A percentile compares a stretch with the other conserved stretches of the same genome.
Evolutionary conservation across 2,797 vertebrate species (phyloP).

Genomic region (Phyllotis vaccarum): DNA sequence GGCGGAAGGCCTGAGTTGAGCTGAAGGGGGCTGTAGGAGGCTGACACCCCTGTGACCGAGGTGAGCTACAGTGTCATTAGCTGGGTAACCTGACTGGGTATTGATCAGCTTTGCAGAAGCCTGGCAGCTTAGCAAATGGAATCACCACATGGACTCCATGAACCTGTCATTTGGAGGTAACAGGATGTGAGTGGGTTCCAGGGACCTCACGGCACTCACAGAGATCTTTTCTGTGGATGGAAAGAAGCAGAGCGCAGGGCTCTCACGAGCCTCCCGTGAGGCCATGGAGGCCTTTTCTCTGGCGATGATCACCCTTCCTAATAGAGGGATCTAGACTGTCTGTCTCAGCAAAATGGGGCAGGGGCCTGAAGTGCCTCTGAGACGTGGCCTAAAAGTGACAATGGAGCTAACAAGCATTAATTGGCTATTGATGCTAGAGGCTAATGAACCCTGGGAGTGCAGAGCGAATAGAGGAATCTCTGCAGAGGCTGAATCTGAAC

Average conservation of each 20-base stretch:
- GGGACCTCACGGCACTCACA: background rate
- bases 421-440: constrained; percentile 84
- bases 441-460: constrained; percentile 84
- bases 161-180: fast-evolving
- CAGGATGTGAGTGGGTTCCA: background rate
- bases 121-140: background rate
- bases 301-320: no score
- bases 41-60: constrained; percentile 53
- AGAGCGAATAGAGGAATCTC: background rate
- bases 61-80: constrained; percentile 58
- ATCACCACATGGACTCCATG: background rate
- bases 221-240: background rate
- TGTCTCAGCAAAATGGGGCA: background rate
- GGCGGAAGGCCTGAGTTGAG: background rate
- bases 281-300: background rate
- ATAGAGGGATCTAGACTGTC: background rate
- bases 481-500: background rate
- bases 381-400: constrained; percentile 81
- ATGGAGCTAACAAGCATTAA: constrained; percentile 85
- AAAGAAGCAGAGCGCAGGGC: background rate
- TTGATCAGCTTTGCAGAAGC: background rate
- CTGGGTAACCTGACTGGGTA: background rate
- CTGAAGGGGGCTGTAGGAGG: constrained; percentile 48
- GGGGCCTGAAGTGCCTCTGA: constrained; percentile 53
- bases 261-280: background rate